Conservation (phyloP, 1,140 invertebrate species). For the Cylas formicarius region DNA sequence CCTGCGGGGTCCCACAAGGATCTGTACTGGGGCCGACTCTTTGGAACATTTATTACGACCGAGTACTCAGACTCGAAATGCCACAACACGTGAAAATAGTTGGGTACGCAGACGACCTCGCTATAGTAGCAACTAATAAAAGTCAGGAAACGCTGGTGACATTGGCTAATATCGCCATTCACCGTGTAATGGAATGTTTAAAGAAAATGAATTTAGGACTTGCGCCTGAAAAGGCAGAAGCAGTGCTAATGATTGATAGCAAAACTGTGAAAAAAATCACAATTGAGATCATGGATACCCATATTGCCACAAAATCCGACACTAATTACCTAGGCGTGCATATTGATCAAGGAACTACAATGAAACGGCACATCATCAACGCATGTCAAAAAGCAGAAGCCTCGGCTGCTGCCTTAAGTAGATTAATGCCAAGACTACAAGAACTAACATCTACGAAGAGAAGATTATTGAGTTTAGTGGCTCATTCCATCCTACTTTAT, state of each 20-base stretch:
- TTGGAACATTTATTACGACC: background rate
- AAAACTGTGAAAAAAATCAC: background rate
- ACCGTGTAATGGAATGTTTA: background rate
- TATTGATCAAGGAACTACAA: no score
- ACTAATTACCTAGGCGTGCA: background rate
- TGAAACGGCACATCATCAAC: no score
- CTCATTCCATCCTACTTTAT: constrained; percentile 2
- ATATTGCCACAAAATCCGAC: background rate
- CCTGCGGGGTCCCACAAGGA: constrained; percentile 28
- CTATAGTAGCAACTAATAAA: background rate
- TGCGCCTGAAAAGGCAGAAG: constrained; percentile 2
- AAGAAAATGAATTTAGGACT: background rate
- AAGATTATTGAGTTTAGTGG: background rate
- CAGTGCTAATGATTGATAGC: background rate
- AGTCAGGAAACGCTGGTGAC: background rate
- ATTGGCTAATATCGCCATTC: background rate
- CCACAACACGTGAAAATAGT: background rate
- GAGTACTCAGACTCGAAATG: background rate
- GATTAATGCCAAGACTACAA: background rate
- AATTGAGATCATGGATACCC: background rate
- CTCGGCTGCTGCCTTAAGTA: background rate
- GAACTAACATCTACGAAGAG: background rate
- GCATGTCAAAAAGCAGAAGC: no score
- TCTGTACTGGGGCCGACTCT: constrained; percentile 27
- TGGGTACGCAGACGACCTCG: constrained; percentile 2